Evolutionary conservation across 2,888 invertebrate species (phyloP).

Genomic region (Megaustenia siamemsis): DNA sequence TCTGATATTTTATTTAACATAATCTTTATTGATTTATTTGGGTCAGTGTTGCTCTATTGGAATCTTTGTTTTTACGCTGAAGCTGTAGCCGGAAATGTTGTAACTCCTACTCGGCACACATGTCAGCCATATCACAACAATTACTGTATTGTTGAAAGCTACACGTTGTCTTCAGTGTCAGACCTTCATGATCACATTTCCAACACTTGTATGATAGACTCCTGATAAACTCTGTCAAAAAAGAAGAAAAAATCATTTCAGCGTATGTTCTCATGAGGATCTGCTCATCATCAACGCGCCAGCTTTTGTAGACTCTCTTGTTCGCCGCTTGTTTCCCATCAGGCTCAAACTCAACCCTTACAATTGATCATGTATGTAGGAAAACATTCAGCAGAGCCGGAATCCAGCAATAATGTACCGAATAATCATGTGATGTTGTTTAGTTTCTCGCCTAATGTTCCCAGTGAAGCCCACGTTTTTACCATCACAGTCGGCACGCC

Average conservation of each 20-base stretch:
- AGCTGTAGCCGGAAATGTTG: too few species aligned
- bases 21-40: too few species aligned
- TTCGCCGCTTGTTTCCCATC: slow-evolving; percentile 23
- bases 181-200: background rate
- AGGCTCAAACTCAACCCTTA: background rate
- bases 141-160: too few species aligned
- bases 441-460: slow-evolving; percentile 43
- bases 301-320: slow-evolving; percentile 18
- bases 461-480: slow-evolving; percentile 26
- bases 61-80: too few species aligned
- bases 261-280: background rate
- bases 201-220: background rate
- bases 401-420: slow-evolving; percentile 41
- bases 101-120: too few species aligned
- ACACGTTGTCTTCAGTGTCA: too few species aligned
- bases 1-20: too few species aligned
- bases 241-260: background rate
- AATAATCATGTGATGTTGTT: slow-evolving; percentile 45
- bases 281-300: background rate
- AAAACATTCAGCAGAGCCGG: slow-evolving; percentile 19
- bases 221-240: background rate
- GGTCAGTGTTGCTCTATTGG: too few species aligned
- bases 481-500: slow-evolving; percentile 39
- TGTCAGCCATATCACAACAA: too few species aligned
- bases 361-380: slow-evolving; percentile 46